Evolutionary conservation across 2,113 vertebrate species (phyloP).

Genomic region (Diphyllodes magnificus): DNA sequence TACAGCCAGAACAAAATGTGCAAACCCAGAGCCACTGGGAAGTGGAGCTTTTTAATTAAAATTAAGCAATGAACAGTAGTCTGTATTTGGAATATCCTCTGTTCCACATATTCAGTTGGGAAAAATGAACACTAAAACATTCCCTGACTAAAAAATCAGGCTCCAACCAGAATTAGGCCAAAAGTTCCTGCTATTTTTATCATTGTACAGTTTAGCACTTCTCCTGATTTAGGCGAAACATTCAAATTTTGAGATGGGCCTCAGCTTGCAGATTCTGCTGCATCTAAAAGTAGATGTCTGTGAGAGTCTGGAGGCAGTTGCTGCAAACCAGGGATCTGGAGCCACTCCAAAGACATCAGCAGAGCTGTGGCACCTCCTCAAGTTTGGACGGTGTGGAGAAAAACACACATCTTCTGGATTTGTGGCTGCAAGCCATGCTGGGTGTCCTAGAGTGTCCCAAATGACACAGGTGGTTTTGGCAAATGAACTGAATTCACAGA

Average conservation of each 20-base stretch:
- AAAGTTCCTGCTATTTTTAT: not conserved
- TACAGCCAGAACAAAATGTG: not conserved
- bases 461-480: no score
- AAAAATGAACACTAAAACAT: not conserved
- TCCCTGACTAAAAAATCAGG: not conserved
- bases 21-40: not conserved
- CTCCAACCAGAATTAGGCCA: not conserved
- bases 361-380: not conserved
- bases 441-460: not conserved
- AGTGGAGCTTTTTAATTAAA: not conserved
- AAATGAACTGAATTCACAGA: not conserved
- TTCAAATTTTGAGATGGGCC: not conserved
- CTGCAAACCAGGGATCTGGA: not conserved
- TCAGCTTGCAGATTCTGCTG: not conserved
- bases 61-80: not conserved
- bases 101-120: not conserved
- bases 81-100: not conserved
- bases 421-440: fast-evolving
- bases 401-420: not conserved
- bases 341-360: not conserved
- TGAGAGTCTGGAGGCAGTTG: not conserved
- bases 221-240: not conserved
- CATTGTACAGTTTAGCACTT: not conserved
- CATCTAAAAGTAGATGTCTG: not conserved
- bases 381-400: not conserved